Conservation (phyloP, 2,888 invertebrate genomes). For the Himalopsyche tibetana region DNA sequence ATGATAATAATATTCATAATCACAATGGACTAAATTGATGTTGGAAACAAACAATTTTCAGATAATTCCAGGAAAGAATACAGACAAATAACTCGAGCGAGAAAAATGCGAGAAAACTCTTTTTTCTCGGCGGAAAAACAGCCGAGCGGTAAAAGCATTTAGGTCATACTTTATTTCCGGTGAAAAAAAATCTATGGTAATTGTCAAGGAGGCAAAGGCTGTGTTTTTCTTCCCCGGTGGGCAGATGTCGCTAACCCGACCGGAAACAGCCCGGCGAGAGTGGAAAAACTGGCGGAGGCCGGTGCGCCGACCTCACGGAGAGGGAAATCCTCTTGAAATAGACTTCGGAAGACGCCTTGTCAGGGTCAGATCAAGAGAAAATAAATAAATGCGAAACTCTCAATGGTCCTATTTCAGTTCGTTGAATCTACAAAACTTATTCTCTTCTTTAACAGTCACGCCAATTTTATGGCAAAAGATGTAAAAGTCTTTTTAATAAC, state of each 20-base stretch:
- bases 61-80: not conserved
- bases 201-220: constrained; percentile 26
- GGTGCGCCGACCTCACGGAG: not conserved
- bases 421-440: no score
- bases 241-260: constrained; percentile 16
- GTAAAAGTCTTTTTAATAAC: no score
- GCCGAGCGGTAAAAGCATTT: constrained; percentile 9
- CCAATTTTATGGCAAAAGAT: no score
- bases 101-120: not conserved
- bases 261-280: constrained; percentile 19
- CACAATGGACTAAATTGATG: not conserved
- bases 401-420: no score
- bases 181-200: constrained; percentile 33
- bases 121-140: constrained; percentile 11
- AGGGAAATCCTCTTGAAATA: constrained; percentile 26
- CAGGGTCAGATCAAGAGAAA: not conserved
- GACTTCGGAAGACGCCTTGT: not conserved
- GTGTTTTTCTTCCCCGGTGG: constrained; percentile 32
- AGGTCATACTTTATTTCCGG: constrained; percentile 34
- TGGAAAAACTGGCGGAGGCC: not conserved
- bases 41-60: not conserved
- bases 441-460: no score
- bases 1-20: no score
- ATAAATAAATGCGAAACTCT: no score
- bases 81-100: not conserved